Evolutionary conservation across 2,797 vertebrate genomes (phyloP).

Genomic region (Parotocinclus haroldoi): DNA sequence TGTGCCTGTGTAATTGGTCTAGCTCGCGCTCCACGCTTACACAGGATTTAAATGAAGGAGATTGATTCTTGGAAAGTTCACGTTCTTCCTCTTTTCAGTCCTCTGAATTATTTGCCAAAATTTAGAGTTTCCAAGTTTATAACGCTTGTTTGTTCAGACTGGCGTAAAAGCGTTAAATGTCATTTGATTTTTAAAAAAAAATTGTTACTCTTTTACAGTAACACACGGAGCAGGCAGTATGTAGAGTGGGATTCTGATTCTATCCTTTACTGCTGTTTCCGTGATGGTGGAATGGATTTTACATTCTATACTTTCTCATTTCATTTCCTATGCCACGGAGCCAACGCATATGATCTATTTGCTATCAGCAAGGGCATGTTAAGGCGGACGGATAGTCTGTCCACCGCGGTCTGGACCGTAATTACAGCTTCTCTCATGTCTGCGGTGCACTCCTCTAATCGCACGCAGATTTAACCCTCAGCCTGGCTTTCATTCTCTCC

Average conservation of each 20-base stretch:
- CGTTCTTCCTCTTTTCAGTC: slow-evolving; percentile 31
- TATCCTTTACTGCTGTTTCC: slow-evolving; percentile 52
- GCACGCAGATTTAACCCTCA: neutral
- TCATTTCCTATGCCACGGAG: slow-evolving; percentile 59
- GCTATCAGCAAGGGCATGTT: slow-evolving; percentile 39
- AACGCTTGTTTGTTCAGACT: slow-evolving; percentile 64
- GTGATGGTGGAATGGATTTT: slow-evolving; percentile 55
- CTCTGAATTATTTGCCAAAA: neutral
- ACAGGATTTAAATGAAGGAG: slow-evolving; percentile 45
- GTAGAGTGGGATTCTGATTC: neutral
- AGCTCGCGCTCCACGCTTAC: slow-evolving; percentile 16
- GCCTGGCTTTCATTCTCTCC: neutral
- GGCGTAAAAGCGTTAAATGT: slow-evolving; percentile 50
- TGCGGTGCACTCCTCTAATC: slow-evolving; percentile 30
- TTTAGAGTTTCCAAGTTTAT: slow-evolving; percentile 52
- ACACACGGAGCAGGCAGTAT: neutral
- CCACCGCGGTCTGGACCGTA: slow-evolving; percentile 21
- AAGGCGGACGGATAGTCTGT: neutral
- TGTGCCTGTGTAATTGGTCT: slow-evolving; percentile 38
- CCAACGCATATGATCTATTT: slow-evolving; percentile 50
- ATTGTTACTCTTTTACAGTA: no score
- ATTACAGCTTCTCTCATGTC: slow-evolving; percentile 36
- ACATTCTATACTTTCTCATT: slow-evolving; percentile 57
- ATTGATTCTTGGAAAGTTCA: slow-evolving; percentile 49
- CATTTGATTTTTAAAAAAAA: no score